Base-by-base conservation (phyloP, 2,797 vertebrate species). In the Staurois parvus region DNA sequence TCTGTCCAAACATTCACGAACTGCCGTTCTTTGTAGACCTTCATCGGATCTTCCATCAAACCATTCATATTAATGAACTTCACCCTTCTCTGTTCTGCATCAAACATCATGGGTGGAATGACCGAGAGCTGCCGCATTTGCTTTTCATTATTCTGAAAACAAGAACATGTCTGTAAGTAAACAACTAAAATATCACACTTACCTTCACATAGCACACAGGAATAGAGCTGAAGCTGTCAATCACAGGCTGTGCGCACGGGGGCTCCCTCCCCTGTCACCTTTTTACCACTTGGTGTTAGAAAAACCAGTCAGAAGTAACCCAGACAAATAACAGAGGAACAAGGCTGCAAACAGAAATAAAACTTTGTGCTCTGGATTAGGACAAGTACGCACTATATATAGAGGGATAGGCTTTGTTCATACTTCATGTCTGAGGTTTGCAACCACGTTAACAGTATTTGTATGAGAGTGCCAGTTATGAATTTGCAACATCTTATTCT, bases 1-100 rank as follows among this genome's bases (percentile, higher is more conserved):
- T 99, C 98, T 0, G 97, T 98, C 98, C 98, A 99, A 91, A 99
- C 97, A 84, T 99, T 99, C 97, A 99, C 98, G 91, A 99, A 99
- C 91, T 99, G 98, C 24, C 98, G 95, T 68, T 97, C 96, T 92
- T 99, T 99, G 94, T 99, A 98, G 89, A 99, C 95, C 88, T 97
- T 99, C 98, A 99, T 99, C 8, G 98, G 97, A 90, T 99, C 98
- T 3, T 99, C 98, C 98, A 99, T 98, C 85, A 99, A 95, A 3
- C 98, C 98, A 2, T 99, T 99, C 98, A 99, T 99, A 91, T 99
- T 99, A 90, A 99, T 98, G 81, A 99, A 99, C 91, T 97, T 98
- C 88, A 99, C 98, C 26, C 98, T 92, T 89, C 97, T 94, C 90
- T 99, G 98, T 85, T 99, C 98, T 0, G 96, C 94, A 91, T 99